Evolutionary conservation across 2,113 vertebrate species (phyloP).

Genomic region (Cyanocitta stelleri): DNA sequence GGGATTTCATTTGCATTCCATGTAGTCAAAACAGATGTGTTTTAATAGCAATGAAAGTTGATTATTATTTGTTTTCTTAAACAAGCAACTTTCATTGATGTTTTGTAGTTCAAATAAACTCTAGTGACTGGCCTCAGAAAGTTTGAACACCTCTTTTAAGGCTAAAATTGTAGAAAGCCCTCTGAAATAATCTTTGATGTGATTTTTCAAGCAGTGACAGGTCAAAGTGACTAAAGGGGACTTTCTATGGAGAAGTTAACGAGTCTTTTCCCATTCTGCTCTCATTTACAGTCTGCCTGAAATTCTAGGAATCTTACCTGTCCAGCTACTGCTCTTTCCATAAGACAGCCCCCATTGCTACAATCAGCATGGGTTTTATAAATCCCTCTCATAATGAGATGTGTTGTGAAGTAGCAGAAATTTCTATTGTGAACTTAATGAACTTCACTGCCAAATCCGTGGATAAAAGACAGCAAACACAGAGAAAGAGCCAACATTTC

Average conservation of each 20-base stretch:
- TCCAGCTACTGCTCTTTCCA: not conserved
- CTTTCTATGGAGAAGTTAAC: not conserved
- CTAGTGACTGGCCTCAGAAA: not conserved
- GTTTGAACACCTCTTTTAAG: not conserved
- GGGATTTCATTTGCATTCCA: not conserved
- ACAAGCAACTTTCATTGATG: not conserved
- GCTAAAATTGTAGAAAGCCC: not conserved
- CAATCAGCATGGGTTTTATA: slow-evolving; percentile 45
- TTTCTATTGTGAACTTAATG: slow-evolving; percentile 10
- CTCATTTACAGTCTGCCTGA: not conserved
- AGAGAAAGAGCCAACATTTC: not conserved
- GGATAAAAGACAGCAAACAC: slow-evolving; percentile 7
- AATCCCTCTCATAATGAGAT: slow-evolving; percentile 48
- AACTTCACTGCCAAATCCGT: not conserved
- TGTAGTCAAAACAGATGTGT: not conserved
- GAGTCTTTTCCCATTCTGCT: not conserved
- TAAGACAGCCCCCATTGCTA: slow-evolving; percentile 18
- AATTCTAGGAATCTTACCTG: slow-evolving; percentile 39
- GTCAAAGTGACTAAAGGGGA: not conserved
- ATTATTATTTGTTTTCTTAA: not conserved
- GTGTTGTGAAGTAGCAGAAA: slow-evolving; percentile 29
- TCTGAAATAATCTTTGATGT: not conserved
- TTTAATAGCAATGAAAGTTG: not conserved
- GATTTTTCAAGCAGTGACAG: not conserved
- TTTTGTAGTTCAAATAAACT: not conserved